Base-by-base conservation (phyloP, 2,113 vertebrate genomes). In the Nesoenas mayeri region DNA sequence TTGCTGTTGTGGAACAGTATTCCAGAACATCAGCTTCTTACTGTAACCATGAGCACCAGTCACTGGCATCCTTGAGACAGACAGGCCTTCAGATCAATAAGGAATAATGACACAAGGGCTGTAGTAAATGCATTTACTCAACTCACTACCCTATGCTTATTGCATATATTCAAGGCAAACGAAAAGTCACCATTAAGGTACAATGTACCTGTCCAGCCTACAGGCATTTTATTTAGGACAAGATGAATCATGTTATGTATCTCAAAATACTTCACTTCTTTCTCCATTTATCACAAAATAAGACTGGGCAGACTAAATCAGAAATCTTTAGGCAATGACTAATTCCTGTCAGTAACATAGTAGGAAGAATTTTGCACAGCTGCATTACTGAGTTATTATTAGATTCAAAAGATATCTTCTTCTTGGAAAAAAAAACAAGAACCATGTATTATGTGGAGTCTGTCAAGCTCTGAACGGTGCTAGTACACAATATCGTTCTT, bases 31-130 rank as follows among this genome's bases (percentile, higher is more conserved):
- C 64, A 84, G 58, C 10, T 89, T 69, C 53, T 91, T 54, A n/a
- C 3, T 54, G 69, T 28, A 71, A 36, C 12, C 29, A 61, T 0
- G 0, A 78, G 69, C 36, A 84, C n/a, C 31, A 40, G n/a, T 6
- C 65, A 81, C 2, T 20, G 42, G 57, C 74, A 87, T 54, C 60
- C 16, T 51, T 53, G 47, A 66, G 54, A 77, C 7, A 75, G 25
- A 69, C 6, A 57, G 20, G 21, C n/a, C 47, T 83, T 89, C 40
- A 80, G 26, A 78, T 12, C 32, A 34, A 53, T 44, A 44, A 18
- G 32, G 60, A 89, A 38, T n/a, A 67, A 61, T 20, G 29, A 77
- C 34, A 77, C 4, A 11, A 74, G 14, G 64, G 28, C 2, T 57
- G 17, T 34, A 80, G 17, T 34, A 83, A 91, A 85, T 4, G 15